Evolutionary conservation across 2,113 vertebrate genomes (phyloP).

Genomic region (Eidolon helvum): DNA sequence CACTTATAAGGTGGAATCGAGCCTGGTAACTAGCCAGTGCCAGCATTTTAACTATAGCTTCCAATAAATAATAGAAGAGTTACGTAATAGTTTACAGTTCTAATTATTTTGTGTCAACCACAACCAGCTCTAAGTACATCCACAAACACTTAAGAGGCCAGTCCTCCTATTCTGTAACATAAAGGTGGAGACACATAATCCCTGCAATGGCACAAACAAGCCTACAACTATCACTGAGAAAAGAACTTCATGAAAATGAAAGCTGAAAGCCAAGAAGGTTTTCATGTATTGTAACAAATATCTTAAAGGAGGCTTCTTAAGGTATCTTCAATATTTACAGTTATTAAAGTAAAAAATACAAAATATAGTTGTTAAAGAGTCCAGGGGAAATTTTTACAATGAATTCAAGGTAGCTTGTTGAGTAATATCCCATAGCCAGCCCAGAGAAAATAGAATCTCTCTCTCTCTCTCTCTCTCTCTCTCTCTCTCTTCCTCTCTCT

Average conservation of each 20-base stretch:
- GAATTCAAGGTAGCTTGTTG: background rate
- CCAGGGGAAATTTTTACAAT: background rate
- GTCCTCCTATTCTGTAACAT: background rate
- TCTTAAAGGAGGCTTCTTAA: background rate
- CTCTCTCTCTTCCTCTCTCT: too few species aligned
- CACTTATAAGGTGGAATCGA: constrained; percentile 49
- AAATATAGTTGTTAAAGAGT: background rate
- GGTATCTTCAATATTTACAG: background rate
- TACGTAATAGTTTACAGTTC: constrained; percentile 59
- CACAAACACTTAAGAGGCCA: constrained; percentile 17
- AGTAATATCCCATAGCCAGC: background rate
- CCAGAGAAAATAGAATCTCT: background rate
- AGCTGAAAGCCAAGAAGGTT: background rate
- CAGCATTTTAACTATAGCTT: constrained; percentile 60
- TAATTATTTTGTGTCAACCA: constrained; percentile 63
- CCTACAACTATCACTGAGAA: background rate
- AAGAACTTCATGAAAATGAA: constrained; percentile 7
- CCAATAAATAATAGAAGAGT: constrained; percentile 37
- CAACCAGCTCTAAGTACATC: constrained; percentile 49
- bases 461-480: too few species aligned
- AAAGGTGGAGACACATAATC: constrained; percentile 46
- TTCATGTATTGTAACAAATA: background rate
- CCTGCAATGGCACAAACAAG: background rate
- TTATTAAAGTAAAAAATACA: constrained; percentile 19
- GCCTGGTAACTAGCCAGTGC: constrained; percentile 53